A percentile compares a stretch with the other conserved stretches of the same genome.
Evolutionary conservation across 2,888 invertebrate genomes (phyloP).

Genomic region (Elysia crispata): DNA sequence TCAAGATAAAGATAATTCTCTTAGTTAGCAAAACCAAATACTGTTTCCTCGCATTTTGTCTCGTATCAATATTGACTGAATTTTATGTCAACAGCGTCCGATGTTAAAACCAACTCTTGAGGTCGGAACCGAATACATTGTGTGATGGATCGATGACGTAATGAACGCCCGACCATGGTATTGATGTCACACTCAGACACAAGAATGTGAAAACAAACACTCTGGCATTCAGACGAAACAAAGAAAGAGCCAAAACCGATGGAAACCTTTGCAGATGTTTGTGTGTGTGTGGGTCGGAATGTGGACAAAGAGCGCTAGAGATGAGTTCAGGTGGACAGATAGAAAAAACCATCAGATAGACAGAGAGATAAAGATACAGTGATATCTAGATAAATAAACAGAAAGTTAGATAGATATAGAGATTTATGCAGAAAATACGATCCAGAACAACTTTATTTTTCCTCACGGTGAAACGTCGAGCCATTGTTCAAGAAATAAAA

Average conservation of each 20-base stretch:
- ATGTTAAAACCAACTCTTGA: too few relatives aligned
- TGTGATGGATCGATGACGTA: too few relatives aligned
- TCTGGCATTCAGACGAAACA: neutral
- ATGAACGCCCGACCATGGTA: too few relatives aligned
- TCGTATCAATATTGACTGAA: too few relatives aligned
- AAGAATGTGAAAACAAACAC: neutral
- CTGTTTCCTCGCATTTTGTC: neutral
- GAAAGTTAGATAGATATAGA: conserved; percentile 2
- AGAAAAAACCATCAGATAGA: neutral
- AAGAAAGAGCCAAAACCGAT: neutral
- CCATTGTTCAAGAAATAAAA: too few relatives aligned
- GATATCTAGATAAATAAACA: neutral
- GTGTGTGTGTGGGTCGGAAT: neutral
- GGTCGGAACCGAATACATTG: too few relatives aligned
- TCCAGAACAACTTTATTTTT: neutral
- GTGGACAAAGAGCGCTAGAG: too few relatives aligned
- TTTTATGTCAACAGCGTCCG: too few relatives aligned
- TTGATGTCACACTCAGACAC: neutral
- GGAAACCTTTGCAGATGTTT: neutral
- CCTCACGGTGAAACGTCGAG: too few relatives aligned
- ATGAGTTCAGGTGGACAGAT: too few relatives aligned
- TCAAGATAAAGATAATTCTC: too few relatives aligned
- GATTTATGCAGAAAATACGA: neutral
- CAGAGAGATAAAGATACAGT: neutral
- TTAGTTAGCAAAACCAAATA: too few relatives aligned